phyloP scores from a whole-genome alignment of 2,113 vertebrate genomes.

The Entelurus aequoreus region DNA sequence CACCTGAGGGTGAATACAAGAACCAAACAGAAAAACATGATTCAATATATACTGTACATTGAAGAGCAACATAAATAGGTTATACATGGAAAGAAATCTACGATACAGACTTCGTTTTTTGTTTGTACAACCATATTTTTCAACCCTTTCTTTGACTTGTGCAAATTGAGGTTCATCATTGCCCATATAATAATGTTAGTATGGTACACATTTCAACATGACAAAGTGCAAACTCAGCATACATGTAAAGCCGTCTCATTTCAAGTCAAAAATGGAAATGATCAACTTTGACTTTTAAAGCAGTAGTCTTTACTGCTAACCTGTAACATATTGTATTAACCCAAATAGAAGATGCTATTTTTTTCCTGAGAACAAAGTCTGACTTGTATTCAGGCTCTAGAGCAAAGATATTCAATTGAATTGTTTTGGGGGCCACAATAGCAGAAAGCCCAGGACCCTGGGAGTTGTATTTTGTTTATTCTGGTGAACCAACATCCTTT shows the following conservation, averaged over 20 bases:
- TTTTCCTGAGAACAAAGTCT: too few species aligned
- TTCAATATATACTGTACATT: slow-evolving; percentile 26
- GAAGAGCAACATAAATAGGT: slow-evolving; percentile 12
- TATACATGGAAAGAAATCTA: neutral
- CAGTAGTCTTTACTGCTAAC: neutral
- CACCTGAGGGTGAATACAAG: slow-evolving; percentile 28
- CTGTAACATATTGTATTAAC: too few species aligned
- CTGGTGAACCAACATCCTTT: too few species aligned
- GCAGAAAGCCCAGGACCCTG: too few species aligned
- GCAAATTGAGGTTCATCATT: slow-evolving; percentile 15
- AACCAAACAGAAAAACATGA: slow-evolving; percentile 29
- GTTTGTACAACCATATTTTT: neutral
- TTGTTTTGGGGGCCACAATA: too few species aligned
- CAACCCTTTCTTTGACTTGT: neutral
- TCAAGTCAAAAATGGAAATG: neutral
- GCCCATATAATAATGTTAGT: too few species aligned
- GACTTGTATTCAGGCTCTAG: too few species aligned
- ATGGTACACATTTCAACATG: neutral
- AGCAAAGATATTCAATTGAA: too few species aligned
- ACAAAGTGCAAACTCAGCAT: neutral
- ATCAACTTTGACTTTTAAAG: neutral
- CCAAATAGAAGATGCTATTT: too few species aligned
- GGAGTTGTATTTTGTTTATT: too few species aligned
- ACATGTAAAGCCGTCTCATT: neutral
- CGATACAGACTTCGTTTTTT: slow-evolving; percentile 13